Evolutionary conservation across 2,888 invertebrate species (phyloP), one percentile per base, ranked within the genome.

Genomic region (Tenthredo amoena): DNA sequence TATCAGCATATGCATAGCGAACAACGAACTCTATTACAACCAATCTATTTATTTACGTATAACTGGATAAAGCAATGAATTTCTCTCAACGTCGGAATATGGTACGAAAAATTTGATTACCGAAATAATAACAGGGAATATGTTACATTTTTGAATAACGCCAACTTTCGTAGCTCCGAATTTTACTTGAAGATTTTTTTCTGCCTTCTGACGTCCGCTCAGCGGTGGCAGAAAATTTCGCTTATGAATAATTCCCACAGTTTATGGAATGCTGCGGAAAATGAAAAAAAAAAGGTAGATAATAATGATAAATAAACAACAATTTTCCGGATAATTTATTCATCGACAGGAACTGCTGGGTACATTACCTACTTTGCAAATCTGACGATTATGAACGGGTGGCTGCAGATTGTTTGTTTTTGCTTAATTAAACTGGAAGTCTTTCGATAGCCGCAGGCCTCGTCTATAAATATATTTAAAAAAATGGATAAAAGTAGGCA

Each of bases 21-120:
- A 74, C 43, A 74, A 74, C 43, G 72, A 74, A 74, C 72, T 74
- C 43, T 74, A 12, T 74, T 74, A 21, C 21, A 40, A 43, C 7
- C 43, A 21, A 72, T 72, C 21, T 72, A n/a, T 21, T 62, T n/a
- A 7, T 62, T 62, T 9, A 21, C 26, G 62, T 26, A 26, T 62
- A 26, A 12, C 21, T 26, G 21, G 3, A 26, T 10, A 26, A 26
- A 26, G 21, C 26, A 21, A 62, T 26, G 4, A 10, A 62, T 62
- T 62, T 21, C 12, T 62, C 10, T 9, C 26, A 62, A 62, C 3
- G 26, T 62, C 21, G 3, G 18, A n/a, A 26, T 0, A 62, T 62
- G 55, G 50, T 50, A 18, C 26, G 26, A 26, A 10, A 26, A 62
- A 62, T 62, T 62, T 26, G 7, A 62, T 10, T 2, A 26, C 26